These are phyloP conservation scores for Psilopsiagon aymara DNA, from an alignment of 2,113 vertebrate genomes.

Conservation along the genomic window DNA sequence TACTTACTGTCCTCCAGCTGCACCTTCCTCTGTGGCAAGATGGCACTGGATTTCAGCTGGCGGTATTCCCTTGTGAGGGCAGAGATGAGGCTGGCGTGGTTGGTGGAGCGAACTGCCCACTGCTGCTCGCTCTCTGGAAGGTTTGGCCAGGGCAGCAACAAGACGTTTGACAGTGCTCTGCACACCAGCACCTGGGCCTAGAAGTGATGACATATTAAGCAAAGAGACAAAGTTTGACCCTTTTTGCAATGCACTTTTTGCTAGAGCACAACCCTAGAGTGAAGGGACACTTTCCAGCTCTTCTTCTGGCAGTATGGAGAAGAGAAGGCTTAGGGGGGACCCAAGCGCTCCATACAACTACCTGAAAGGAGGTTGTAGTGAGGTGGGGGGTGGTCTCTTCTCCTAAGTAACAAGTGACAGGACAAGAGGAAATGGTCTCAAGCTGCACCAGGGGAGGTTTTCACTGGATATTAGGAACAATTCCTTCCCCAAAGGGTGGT, in stretches of 20 bases:
- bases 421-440: not conserved
- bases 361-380: not conserved
- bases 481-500: not conserved
- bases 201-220: not conserved
- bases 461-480: not conserved
- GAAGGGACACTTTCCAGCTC: not conserved
- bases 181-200: constrained; percentile 95
- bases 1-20: constrained; percentile 87
- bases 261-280: not conserved
- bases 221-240: not conserved
- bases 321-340: not conserved
- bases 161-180: constrained; percentile 90
- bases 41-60: constrained; percentile 80
- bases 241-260: not conserved
- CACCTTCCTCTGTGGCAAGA: constrained; percentile 81
- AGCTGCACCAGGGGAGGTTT: not conserved
- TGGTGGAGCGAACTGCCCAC: constrained; percentile 92
- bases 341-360: not conserved
- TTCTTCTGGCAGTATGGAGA: not conserved
- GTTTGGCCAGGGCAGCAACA: constrained; percentile 94
- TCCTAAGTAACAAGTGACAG: not conserved
- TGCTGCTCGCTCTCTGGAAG: constrained; percentile 93
- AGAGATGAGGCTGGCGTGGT: constrained; percentile 87
- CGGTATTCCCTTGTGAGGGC: constrained; percentile 91
- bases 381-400: not conserved